Percentiles rank a stretch among this genome's conserved stretches.
Conservation (phyloP, 2,888 invertebrate genomes). For the Chironomus tentans region DNA sequence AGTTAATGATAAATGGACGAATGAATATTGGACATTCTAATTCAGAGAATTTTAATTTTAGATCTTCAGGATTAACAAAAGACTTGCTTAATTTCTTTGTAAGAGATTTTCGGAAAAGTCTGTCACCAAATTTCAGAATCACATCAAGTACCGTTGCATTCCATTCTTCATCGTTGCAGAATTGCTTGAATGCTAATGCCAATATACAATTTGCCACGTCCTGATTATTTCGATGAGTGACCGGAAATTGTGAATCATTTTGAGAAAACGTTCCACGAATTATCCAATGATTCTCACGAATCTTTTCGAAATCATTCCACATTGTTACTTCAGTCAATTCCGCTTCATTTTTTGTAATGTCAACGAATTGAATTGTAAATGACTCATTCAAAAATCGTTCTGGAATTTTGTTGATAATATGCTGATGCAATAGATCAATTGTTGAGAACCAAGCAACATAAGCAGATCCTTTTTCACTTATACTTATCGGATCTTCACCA, state of each 20-base stretch:
- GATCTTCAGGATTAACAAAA: constrained; percentile 28
- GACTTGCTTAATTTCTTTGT: constrained; percentile 29
- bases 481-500: constrained; percentile 14
- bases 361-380: constrained; percentile 28
- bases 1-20: constrained; percentile 26
- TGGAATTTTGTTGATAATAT: constrained; percentile 30
- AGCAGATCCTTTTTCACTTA: constrained; percentile 38
- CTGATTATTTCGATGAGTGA: constrained; percentile 43
- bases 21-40: background rate
- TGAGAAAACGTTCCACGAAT: constrained; percentile 31
- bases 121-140: constrained; percentile 54
- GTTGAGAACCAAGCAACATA: constrained; percentile 31
- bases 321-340: background rate
- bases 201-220: constrained; percentile 49
- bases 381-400: constrained; percentile 27
- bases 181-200: constrained; percentile 49
- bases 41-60: constrained; percentile 29
- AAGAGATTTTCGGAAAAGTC: constrained; percentile 47
- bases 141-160: constrained; percentile 49
- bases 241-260: constrained; percentile 27
- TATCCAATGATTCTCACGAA: constrained; percentile 27
- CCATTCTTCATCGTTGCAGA: constrained; percentile 51
- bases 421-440: constrained; percentile 29
- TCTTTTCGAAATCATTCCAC: constrained; percentile 20
- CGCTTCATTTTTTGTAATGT: background rate